Conservation (phyloP, 1,140 invertebrate genomes). For the Muscidifurax raptorellus region DNA sequence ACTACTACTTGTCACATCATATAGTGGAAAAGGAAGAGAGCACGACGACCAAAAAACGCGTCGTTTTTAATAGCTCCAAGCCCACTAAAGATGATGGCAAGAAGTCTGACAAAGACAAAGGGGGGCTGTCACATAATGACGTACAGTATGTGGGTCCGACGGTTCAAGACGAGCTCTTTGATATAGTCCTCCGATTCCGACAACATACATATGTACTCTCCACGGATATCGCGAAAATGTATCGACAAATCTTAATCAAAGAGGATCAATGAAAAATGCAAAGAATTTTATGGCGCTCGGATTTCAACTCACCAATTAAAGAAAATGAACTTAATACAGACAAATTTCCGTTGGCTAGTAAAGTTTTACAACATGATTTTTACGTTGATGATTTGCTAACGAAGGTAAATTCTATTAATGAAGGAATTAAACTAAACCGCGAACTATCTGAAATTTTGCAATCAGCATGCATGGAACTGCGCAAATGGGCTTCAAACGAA, state of each 20-base stretch:
- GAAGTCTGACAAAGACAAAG: not conserved
- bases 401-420: conserved; percentile 57
- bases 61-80: conserved; percentile 15
- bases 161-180: conserved; percentile 47
- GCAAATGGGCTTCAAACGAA: conserved; percentile 66
- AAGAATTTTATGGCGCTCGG: conserved; percentile 45
- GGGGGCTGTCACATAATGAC: conserved; percentile 62
- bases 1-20: conserved; percentile 44
- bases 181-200: not conserved
- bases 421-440: conserved; percentile 58
- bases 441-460: conserved; percentile 56
- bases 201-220: conserved; percentile 33
- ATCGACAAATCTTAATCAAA: conserved; percentile 44
- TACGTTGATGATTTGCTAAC: conserved; percentile 57
- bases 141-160: not conserved
- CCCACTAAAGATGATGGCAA: no score
- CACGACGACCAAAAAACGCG: conserved; percentile 3
- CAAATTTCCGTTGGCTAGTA: conserved; percentile 55
- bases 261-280: conserved; percentile 13
- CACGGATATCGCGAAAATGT: conserved; percentile 54
- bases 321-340: conserved; percentile 41
- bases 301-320: not conserved
- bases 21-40: conserved; percentile 3
- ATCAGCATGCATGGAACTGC: conserved; percentile 59
- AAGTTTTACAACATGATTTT: conserved; percentile 56